Base-by-base conservation (phyloP, 2,888 invertebrate genomes). In the Odontocolon sp. region DNA sequence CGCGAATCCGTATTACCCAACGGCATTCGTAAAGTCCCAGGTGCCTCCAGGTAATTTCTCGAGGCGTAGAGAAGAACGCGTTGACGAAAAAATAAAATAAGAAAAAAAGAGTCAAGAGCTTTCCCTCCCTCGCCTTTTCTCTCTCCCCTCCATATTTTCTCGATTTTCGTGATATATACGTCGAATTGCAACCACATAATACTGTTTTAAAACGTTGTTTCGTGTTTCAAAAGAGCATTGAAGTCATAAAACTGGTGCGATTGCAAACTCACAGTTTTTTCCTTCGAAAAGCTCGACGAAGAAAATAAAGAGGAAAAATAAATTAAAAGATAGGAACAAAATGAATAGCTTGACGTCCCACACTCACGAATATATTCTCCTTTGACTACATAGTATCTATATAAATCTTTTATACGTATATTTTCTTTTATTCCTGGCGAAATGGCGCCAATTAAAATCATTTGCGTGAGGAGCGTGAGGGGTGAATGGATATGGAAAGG, bases 1-100 rank as follows among this genome's bases (percentile, higher is more conserved):
- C 81, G 83, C 84, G 85, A 87, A 86, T 87, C 86, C 69, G 56
- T 79, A 77, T 80, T 80, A 72, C 79, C 79, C 72, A 61, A 66
- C 64, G 76, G 72, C 67, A 80, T 73, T 71, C 84, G 83, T 80
- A 79, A 54, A 66, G 69, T 78, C 80, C 80, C 78, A 75, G 77
- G 79, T 80, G 75, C 68, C 73, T 72, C 47, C 74, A 73, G 70
- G 78, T 78, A 77, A 80, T 80, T 78, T 68, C 54, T 54, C 64
- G 23, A 47, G 67, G 40, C 50, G 69, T 57, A 38, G 40, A 38
- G 38, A 67, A 61, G 50, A 61, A 63, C 63, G 42, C 50, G 61
- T 52, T 38, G 4, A 33, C 50, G 6, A 66, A 66, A 50, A 47
- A 73, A 66, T 40, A 59, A 56, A 57, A 31, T 4, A n/a, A 11